Evolutionary conservation across 2,113 vertebrate genomes (phyloP).

Genomic region (Cathartes aura): DNA sequence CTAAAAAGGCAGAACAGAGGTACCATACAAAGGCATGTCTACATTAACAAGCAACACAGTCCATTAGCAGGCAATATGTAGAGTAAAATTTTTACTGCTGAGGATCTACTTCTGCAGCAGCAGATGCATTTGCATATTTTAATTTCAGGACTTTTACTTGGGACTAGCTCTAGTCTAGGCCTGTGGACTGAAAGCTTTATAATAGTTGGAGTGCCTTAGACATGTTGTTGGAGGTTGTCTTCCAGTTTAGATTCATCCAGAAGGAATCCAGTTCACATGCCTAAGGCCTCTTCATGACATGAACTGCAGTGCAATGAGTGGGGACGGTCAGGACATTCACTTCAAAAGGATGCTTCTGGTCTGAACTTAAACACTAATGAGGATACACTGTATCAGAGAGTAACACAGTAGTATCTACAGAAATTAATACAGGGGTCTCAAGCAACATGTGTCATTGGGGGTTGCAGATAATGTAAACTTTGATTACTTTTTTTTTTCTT

Average conservation of each 20-base stretch:
- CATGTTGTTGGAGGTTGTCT: background rate
- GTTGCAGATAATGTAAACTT: background rate
- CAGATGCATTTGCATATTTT: background rate
- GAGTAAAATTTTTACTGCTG: background rate
- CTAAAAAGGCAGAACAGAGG: background rate
- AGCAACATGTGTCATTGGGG: rapidly evolving
- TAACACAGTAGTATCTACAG: background rate
- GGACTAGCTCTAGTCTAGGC: background rate
- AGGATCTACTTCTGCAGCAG: background rate
- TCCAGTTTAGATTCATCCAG: background rate
- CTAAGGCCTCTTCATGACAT: background rate
- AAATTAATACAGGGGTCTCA: background rate
- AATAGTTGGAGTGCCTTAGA: background rate
- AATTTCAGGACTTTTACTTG: background rate
- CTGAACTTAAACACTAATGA: background rate
- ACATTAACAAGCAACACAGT: background rate
- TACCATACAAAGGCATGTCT: background rate
- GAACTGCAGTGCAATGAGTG: background rate
- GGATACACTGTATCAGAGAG: background rate
- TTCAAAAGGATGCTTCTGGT: background rate
- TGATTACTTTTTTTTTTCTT: rapidly evolving
- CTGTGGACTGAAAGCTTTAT: background rate
- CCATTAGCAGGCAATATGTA: background rate
- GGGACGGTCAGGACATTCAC: background rate
- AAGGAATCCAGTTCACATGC: background rate